Base-by-base conservation (phyloP, 2,113 vertebrate species). In the Rhodinocichla rosea region DNA sequence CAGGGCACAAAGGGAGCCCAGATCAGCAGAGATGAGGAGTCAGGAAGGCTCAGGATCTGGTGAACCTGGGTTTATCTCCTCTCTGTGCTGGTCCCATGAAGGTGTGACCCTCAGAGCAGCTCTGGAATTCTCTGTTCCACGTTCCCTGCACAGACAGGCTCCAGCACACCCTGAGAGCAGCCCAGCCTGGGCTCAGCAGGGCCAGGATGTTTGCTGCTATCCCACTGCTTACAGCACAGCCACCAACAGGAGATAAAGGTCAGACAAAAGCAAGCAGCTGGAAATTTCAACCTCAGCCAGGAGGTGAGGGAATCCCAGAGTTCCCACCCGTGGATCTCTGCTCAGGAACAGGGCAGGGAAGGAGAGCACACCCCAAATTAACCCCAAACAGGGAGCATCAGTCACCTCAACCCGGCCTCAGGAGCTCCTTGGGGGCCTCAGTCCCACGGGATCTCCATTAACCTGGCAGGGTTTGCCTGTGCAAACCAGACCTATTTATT, bases 401-500 rank as follows among this genome's bases (percentile, higher is more conserved):
- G 55, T 11, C 5, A 13, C 65, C 65, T 20, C 26, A 45, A 9
- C 2, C 42, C 50, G 70, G 68, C 16, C n/a, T 33, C 49, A 14
- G 39, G 73, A 63, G 60, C 32, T 70, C 35, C 55, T 14, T 21
- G 64, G 27, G 55, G 71, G 30, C 44, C 67, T 22, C 50, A n/a
- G 24, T 27, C 56, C 67, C 89, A 13, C 0, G 7, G 56, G 67
- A 74, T 35, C 68, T 44, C 68, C 65, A 79, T 45, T 45, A 44
- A 26, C 53, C 42, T 5, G 4, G 30, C 22, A 62, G 17, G 16
- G 62, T 82, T 90, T 52, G 39, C 30, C 70, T 33, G 33, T 62
- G 89, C 74, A 89, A 75, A 84, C 69, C 81, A 79, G 69, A 70
- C 20, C 69, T 63, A 22, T 70, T 90, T 78, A 91, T 74, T 81